Base-by-base conservation (phyloP, 1,140 invertebrate genomes). In the Rhopalosiphum padi region DNA sequence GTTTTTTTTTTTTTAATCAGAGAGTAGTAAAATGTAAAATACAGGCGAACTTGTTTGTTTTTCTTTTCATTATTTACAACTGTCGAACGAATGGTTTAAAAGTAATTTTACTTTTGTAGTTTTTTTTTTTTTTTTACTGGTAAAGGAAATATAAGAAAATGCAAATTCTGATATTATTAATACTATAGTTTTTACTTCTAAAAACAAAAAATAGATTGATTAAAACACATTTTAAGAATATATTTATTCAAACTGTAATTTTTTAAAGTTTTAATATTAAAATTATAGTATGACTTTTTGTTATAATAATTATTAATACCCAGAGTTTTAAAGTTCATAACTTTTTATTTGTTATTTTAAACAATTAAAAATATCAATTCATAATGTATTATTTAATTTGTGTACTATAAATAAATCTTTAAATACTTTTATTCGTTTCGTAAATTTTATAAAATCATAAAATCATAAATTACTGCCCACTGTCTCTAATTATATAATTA, bases 1-100 rank as follows among this genome's bases (percentile, higher is more conserved):
- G 53, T 90, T 41, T 60, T 90, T 43, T 85, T 41, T 85, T 82
- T 86, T 89, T 89, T 89, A 89, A 89, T 89, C 87, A 90, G 53
- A 68, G 55, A 48, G 30, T 68, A n/a, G 22, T 21, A 68, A 68
- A 90, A 90, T 41, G 22, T 21, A 68, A 68, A 90, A 90, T 41
- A 60, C 51, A 55, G 21, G 53, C 30, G 11, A 90, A 41, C 21
- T 7, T 30, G 25, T 60, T 37, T 55, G 4, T 37, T 41, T 55
- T 18, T 60, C 21, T 51, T 51, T 51, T 88, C 48, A 51, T 51
- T 88, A 51, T 51, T 30, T 68, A 60, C 30, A 43, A 25, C 53
- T 68, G 37, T 68, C 25, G 37, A 60, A 41, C 53, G 6, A 89
- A 53, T 68, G 53, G 25, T 55, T 60, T 18, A 7, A 68, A 30